A percentile compares a stretch with the other conserved stretches of the same genome.
Evolutionary conservation across 2,888 invertebrate species (phyloP).

Genomic region (Rotaria sp.): DNA sequence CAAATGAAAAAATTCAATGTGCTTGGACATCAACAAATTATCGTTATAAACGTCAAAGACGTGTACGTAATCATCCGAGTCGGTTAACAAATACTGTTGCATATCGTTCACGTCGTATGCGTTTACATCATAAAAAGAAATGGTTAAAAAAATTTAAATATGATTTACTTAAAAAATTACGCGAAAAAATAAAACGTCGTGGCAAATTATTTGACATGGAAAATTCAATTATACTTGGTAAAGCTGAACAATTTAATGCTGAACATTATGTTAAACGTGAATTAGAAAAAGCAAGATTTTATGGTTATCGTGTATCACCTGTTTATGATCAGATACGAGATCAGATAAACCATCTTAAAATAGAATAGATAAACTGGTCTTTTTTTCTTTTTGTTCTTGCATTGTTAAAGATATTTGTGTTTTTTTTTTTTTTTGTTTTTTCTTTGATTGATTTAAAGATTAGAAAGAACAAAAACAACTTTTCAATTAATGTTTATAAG

Average conservation of each 20-base stretch:
- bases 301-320: slow-evolving; percentile 34
- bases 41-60: slow-evolving; percentile 14
- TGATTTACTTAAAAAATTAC: slow-evolving; percentile 35
- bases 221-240: slow-evolving; percentile 33
- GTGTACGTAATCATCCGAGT: slow-evolving; percentile 1
- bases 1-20: background rate
- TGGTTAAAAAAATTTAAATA: slow-evolving; percentile 39
- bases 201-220: slow-evolving; percentile 34
- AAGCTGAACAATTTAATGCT: slow-evolving; percentile 39
- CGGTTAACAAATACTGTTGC: background rate
- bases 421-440: background rate
- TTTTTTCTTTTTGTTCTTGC: background rate
- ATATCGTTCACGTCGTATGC: slow-evolving; percentile 39
- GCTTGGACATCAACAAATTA: slow-evolving; percentile 9
- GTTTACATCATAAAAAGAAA: slow-evolving; percentile 37
- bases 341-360: background rate
- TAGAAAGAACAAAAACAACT: background rate
- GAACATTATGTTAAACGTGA: slow-evolving; percentile 38
- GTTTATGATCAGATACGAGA: slow-evolving; percentile 38
- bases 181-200: slow-evolving; percentile 37
- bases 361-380: background rate
- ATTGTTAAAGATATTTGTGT: background rate
- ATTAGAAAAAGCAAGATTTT: slow-evolving; percentile 41
- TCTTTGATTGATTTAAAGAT: background rate
- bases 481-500: background rate